Evolutionary conservation across 1,140 invertebrate genomes (phyloP), one percentile per base, ranked within the genome.

Genomic region (Nasonia vitripennis): DNA sequence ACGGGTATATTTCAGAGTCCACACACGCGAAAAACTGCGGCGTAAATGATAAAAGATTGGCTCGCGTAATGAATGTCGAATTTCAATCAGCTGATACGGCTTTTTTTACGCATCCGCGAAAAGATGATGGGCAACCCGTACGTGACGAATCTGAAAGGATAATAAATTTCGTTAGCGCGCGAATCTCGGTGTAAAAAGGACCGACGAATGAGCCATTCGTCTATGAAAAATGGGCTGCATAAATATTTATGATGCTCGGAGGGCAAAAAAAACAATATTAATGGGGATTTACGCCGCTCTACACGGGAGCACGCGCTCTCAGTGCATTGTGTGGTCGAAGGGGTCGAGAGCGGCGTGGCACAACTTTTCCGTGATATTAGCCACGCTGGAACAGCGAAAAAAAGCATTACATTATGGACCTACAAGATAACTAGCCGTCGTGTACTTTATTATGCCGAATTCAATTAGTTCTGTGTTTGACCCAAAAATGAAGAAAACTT

Each of bases 221-320:
- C 88, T 89, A 89, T 88, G 88, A 89, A 83, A 89, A 90, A 90
- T 87, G 88, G 84, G 73, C 78, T 87, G 83, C 87, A 89, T 90
- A 89, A 90, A 89, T 91, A 90, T 91, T 91, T 89, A 90, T 90
- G 88, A 87, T 85, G 86, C 80, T 88, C 48, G 55, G 88, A 80
- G 14, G 17, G 20, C 4, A 20, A 62, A 62, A 62, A 62, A 62
- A 90, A 90, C 89, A 88, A 90, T 90, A 90, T 91, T 91, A 90
- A 91, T 90, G 88, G 89, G 86, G 86, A 90, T 88, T 89, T 87
- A 90, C 86, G 88, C 87, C 82, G 87, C 73, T 79, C 86, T 85
- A 84, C 87, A 79, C 78, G 88, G 67, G 87, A 74, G 68, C 83
- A 23, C 55, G 17, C 75, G 71, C 1, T 23, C 67, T 70, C 83